These are phyloP conservation scores for Orestias chungarensis DNA, from an alignment of 2,797 vertebrate genomes.

Conservation along the genomic window DNA sequence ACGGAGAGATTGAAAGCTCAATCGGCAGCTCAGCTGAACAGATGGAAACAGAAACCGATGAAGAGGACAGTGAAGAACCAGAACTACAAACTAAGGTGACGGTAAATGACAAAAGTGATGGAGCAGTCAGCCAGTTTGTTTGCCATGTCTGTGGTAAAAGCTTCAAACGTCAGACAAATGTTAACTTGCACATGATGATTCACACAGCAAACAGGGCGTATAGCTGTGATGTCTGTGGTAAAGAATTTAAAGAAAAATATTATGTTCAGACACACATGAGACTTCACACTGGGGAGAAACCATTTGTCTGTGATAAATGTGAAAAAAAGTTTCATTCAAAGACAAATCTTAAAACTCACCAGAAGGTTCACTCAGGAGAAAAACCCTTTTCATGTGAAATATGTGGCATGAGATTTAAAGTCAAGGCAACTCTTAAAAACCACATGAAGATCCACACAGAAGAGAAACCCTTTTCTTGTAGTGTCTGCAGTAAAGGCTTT, in stretches of 20 bases:
- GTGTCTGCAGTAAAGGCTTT: background rate
- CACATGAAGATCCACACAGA: conserved; percentile 1
- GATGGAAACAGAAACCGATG: background rate
- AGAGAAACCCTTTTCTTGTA: conserved; percentile 2
- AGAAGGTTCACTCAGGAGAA: background rate
- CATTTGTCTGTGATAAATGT: background rate
- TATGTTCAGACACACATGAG: conserved; percentile 5
- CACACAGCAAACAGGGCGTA: background rate
- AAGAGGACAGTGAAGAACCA: background rate
- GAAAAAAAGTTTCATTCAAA: conserved; percentile 7
- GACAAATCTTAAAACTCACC: conserved; percentile 1
- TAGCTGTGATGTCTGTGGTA: background rate
- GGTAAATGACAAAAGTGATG: background rate
- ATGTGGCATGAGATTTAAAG: conserved; percentile 1
- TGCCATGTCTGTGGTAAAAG: conserved; percentile 6
- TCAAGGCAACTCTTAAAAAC: conserved; percentile 4
- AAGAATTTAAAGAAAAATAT: conserved; percentile 7
- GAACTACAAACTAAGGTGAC: background rate
- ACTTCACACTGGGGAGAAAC: conserved; percentile 1
- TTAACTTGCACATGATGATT: conserved; percentile 10
- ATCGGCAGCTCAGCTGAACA: background rate
- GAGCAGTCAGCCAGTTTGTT: background rate
- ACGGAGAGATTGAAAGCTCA: background rate
- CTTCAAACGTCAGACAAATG: conserved; percentile 15
- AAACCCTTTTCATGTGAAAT: conserved; percentile 2